Evolutionary conservation across 2,797 vertebrate species (phyloP).

Genomic region (Ammospiza maritima): DNA sequence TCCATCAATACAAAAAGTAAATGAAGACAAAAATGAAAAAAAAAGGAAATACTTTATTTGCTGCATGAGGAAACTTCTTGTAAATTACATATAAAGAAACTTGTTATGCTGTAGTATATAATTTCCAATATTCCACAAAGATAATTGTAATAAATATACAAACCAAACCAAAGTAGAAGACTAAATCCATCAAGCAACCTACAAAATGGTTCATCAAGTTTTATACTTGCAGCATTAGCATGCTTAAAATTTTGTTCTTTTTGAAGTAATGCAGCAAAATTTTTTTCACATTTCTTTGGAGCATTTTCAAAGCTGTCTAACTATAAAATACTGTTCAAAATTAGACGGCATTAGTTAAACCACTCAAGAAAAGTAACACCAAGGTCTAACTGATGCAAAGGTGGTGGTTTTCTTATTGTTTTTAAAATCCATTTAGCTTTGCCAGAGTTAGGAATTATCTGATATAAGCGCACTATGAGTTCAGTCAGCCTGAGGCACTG

Average conservation of each 20-base stretch:
- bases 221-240: slow-evolving; percentile 73
- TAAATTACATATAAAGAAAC: slow-evolving; percentile 79
- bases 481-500: slow-evolving; percentile 7
- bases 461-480: slow-evolving; percentile 40
- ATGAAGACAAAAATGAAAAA: slow-evolving; percentile 15
- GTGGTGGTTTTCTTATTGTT: background rate
- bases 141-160: slow-evolving; percentile 82
- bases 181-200: slow-evolving; percentile 74
- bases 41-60: slow-evolving; percentile 78
- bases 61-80: slow-evolving; percentile 72
- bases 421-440: slow-evolving; percentile 49
- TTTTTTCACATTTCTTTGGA: slow-evolving; percentile 80
- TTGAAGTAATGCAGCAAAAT: slow-evolving; percentile 67
- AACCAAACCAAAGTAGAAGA: slow-evolving; percentile 75
- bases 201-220: slow-evolving; percentile 77
- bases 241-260: slow-evolving; percentile 47
- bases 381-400: slow-evolving; percentile 22
- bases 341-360: slow-evolving; percentile 55
- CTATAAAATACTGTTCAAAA: slow-evolving; percentile 62
- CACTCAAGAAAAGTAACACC: slow-evolving; percentile 44
- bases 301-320: slow-evolving; percentile 65
- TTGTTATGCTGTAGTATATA: slow-evolving; percentile 76
- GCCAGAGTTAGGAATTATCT: slow-evolving; percentile 23
- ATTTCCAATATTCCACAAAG: slow-evolving; percentile 79
- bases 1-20: background rate